Conservation (phyloP, 2,113 vertebrate genomes). For the Dipodomys merriami region DNA sequence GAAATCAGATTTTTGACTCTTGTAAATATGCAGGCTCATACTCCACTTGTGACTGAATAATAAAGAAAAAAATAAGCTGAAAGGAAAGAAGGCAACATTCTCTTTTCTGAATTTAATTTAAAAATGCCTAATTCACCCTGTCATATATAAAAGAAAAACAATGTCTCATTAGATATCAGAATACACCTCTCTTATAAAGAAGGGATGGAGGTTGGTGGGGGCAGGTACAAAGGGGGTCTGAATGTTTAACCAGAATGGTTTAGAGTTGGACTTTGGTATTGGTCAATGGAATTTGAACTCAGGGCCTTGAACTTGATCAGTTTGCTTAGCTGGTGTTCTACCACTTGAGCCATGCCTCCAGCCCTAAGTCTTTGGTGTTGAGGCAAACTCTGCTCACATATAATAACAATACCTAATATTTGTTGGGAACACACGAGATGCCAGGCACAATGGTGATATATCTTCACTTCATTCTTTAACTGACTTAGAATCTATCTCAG, state of each 20-base stretch:
- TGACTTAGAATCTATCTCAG: background rate
- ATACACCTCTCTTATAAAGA: slow-evolving; percentile 26
- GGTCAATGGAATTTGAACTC: no score
- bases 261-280: background rate
- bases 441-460: background rate
- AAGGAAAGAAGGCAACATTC: slow-evolving; percentile 19
- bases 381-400: background rate
- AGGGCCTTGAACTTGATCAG: no score
- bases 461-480: background rate
- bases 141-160: background rate
- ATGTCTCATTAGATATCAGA: background rate
- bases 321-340: no score
- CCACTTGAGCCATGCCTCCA: no score
- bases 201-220: no score
- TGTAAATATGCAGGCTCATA: slow-evolving; percentile 66
- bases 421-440: background rate
- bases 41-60: slow-evolving; percentile 57
- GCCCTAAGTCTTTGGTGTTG: background rate
- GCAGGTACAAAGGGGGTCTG: background rate
- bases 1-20: slow-evolving; percentile 63
- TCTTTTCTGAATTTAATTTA: slow-evolving; percentile 59
- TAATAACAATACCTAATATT: background rate
- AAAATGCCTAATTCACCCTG: slow-evolving; percentile 32
- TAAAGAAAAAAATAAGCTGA: slow-evolving; percentile 35
- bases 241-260: background rate